These are phyloP conservation scores for Protomyctophum bolini DNA, from an alignment of 2,113 vertebrate species.

Conservation along the genomic window DNA sequence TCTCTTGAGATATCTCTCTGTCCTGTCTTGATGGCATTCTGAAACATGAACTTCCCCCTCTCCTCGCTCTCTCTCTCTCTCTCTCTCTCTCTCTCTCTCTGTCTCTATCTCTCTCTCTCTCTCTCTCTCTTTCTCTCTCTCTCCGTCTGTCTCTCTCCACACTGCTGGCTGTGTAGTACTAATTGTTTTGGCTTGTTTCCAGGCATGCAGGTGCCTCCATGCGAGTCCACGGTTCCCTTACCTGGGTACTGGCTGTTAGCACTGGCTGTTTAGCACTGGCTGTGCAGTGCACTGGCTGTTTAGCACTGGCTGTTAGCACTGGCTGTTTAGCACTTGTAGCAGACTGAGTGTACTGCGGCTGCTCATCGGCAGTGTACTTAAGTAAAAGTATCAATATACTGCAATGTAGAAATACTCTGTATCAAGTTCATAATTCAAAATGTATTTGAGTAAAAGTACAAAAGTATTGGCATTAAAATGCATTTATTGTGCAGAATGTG, in stretches of 20 bases:
- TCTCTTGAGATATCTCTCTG: no score
- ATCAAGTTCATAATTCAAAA: no score
- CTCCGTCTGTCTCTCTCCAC: not conserved
- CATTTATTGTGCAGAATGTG: no score
- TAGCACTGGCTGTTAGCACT: not conserved
- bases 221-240: conserved; percentile 10
- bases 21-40: not conserved
- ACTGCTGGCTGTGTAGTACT: not conserved
- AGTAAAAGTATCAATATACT: no score
- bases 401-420: no score
- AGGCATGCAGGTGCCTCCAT: conserved; percentile 7
- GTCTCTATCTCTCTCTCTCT: not conserved
- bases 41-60: not conserved
- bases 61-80: not conserved
- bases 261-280: not conserved
- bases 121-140: not conserved
- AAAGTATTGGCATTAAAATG: no score
- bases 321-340: not conserved
- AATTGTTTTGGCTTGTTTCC: conserved; percentile 14
- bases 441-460: no score
- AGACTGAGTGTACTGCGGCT: no score
- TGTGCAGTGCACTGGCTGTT: not conserved
- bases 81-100: not conserved
- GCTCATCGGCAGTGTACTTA: no score
- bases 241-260: not conserved